These are phyloP conservation scores for Gryllus bimaculatus DNA, from an alignment of 1,140 invertebrate genomes.

Conservation along the genomic window DNA sequence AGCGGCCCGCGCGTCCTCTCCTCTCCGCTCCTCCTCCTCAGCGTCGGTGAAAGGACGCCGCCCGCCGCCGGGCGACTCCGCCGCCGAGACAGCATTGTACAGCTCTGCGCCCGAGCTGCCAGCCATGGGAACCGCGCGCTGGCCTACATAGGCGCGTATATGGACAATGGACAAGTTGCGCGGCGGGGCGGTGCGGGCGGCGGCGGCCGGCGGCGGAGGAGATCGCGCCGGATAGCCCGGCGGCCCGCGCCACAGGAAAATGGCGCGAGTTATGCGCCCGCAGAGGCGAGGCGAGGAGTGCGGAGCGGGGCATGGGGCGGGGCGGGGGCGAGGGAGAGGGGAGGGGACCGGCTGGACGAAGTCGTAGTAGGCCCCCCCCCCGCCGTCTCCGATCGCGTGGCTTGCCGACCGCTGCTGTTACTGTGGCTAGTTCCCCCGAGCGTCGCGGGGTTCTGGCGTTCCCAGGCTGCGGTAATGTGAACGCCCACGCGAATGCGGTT, in stretches of 20 bases:
- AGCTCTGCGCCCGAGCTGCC: not conserved
- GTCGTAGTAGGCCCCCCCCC: not conserved
- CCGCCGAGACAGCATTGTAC: not conserved
- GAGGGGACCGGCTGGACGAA: not conserved
- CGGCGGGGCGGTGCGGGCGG: too few species aligned
- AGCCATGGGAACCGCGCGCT: not conserved
- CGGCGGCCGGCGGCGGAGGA: not conserved
- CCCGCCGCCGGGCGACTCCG: too few species aligned
- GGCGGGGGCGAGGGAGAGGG: too few species aligned
- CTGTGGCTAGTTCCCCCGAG: too few species aligned
- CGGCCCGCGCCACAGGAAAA: not conserved
- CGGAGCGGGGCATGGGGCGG: not conserved
- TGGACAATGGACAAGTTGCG: conserved; percentile 2
- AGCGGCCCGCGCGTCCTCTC: not conserved
- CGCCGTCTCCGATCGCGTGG: too few species aligned
- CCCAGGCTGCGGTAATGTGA: not conserved
- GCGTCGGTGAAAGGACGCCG: not conserved
- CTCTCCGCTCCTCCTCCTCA: not conserved
- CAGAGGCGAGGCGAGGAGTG: not conserved
- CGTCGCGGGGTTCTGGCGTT: not conserved
- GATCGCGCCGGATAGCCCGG: not conserved
- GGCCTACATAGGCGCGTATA: conserved; percentile 2
- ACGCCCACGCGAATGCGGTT: not conserved
- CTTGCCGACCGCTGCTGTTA: too few species aligned
- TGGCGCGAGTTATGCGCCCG: not conserved